phyloP scores from a whole-genome alignment of 2,888 invertebrate genomes.

The Heliconius ethilla region DNA sequence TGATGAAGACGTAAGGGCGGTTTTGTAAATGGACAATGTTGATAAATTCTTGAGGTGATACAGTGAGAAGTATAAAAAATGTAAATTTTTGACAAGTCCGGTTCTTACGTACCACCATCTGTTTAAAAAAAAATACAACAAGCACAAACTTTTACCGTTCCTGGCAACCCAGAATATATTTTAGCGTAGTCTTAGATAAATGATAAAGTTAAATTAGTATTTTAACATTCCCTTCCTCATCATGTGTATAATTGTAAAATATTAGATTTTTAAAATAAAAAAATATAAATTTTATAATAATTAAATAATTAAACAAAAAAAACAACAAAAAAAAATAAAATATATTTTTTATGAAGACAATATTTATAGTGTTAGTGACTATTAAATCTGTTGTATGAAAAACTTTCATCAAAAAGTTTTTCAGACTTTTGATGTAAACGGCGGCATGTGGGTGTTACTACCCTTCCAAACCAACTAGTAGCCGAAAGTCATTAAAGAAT shows the following conservation, averaged over 20 bases:
- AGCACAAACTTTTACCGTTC: background rate
- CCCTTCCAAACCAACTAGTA: background rate
- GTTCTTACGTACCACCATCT: background rate
- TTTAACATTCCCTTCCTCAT: slow-evolving; percentile 21
- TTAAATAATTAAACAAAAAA: background rate
- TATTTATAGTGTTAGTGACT: slow-evolving; percentile 8
- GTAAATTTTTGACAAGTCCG: slow-evolving; percentile 7
- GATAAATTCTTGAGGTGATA: slow-evolving; percentile 30
- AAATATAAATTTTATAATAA: background rate
- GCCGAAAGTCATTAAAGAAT: background rate
- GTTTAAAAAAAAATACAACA: background rate
- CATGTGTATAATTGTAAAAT: background rate
- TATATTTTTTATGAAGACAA: background rate
- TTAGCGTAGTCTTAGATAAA: background rate
- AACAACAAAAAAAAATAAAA: background rate
- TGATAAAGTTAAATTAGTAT: background rate
- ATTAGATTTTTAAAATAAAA: background rate
- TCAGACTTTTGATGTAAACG: background rate
- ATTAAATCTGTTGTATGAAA: slow-evolving; percentile 5
- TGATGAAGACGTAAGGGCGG: slow-evolving; percentile 29
- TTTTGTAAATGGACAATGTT: slow-evolving; percentile 31
- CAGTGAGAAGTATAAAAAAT: slow-evolving; percentile 22
- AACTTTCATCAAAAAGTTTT: background rate
- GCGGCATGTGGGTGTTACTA: background rate
- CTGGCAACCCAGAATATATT: slow-evolving; percentile 1